Percentiles rank a stretch among this genome's conserved stretches.
Conservation (phyloP, 2,888 invertebrate genomes). For the Pyrocoelia pectoralis region DNA sequence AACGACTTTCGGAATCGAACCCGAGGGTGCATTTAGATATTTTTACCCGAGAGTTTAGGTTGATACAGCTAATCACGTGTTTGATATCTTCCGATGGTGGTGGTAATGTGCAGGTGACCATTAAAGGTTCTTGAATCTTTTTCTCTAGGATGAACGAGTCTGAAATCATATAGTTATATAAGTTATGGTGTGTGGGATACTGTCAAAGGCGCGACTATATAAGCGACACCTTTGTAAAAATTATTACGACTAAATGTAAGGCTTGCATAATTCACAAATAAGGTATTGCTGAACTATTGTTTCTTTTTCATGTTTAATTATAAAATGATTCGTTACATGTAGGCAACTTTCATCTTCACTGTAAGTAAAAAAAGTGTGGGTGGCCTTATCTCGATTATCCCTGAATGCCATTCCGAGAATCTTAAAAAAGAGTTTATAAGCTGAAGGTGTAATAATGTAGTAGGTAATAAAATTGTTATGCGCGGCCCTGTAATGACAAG, state of each 20-base stretch:
- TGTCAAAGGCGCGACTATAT: not conserved
- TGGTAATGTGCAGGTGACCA: slow-evolving; percentile 71
- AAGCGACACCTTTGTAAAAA: not conserved
- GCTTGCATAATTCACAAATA: slow-evolving; percentile 19
- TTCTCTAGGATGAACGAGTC: slow-evolving; percentile 68
- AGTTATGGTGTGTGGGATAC: not conserved
- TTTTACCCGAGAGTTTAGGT: slow-evolving; percentile 65
- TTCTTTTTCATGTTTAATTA: slow-evolving; percentile 28
- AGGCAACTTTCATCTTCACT: slow-evolving; percentile 27
- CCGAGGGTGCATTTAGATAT: slow-evolving; percentile 68
- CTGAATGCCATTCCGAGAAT: not conserved
- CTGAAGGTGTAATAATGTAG: slow-evolving; percentile 26
- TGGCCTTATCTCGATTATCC: not conserved
- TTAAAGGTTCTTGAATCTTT: slow-evolving; percentile 69
- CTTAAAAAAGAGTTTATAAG: slow-evolving; percentile 24
- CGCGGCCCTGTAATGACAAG: slow-evolving; percentile 26
- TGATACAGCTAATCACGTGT: slow-evolving; percentile 64
- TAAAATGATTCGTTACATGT: slow-evolving; percentile 20
- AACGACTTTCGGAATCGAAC: slow-evolving; percentile 68
- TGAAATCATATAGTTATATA: slow-evolving; percentile 40
- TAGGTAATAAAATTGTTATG: slow-evolving; percentile 20
- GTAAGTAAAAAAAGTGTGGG: slow-evolving; percentile 20
- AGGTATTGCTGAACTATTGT: slow-evolving; percentile 23
- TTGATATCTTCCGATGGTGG: slow-evolving; percentile 62
- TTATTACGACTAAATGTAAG: slow-evolving; percentile 10